Conservation (phyloP, 2,797 vertebrate genomes). For the Rhynchonycteris naso region DNA sequence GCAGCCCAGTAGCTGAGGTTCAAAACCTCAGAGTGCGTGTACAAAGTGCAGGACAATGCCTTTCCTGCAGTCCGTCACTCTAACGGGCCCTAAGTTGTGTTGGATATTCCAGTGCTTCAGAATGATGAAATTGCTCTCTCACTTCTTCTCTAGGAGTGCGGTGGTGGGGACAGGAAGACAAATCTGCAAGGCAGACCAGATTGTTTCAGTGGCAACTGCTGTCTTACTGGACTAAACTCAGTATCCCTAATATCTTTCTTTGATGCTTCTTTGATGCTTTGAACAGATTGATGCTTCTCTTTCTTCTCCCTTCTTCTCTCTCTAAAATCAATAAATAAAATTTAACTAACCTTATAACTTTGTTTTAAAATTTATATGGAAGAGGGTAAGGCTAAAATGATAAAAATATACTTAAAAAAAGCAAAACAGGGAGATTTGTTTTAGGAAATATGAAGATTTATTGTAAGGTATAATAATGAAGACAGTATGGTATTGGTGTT, state of each 20-base stretch:
- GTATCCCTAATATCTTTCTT: conserved; percentile 15
- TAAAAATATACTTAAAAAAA: neutral
- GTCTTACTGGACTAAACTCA: neutral
- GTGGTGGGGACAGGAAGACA: neutral
- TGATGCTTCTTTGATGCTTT: too few species aligned
- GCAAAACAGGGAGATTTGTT: neutral
- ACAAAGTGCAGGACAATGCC: neutral
- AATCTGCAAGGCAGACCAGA: neutral
- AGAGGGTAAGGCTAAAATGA: neutral
- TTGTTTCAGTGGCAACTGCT: neutral
- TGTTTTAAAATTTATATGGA: conserved; percentile 10
- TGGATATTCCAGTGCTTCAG: neutral
- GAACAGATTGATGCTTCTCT: neutral
- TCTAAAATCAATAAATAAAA: too few species aligned
- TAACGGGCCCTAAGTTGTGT: neutral
- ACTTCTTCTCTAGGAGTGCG: conserved; percentile 20
- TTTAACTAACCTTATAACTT: neutral
- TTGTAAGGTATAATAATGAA: neutral
- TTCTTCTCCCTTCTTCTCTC: too few species aligned
- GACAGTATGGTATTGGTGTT: neutral
- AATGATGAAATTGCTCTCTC: neutral
- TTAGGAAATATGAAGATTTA: neutral
- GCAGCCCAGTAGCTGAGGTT: neutral
- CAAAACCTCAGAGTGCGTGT: neutral
- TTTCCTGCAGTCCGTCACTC: neutral